Evolutionary conservation across 2,113 vertebrate species (phyloP), one percentile per base, ranked within the genome.

Genomic region (Notarius quadriscutis): DNA sequence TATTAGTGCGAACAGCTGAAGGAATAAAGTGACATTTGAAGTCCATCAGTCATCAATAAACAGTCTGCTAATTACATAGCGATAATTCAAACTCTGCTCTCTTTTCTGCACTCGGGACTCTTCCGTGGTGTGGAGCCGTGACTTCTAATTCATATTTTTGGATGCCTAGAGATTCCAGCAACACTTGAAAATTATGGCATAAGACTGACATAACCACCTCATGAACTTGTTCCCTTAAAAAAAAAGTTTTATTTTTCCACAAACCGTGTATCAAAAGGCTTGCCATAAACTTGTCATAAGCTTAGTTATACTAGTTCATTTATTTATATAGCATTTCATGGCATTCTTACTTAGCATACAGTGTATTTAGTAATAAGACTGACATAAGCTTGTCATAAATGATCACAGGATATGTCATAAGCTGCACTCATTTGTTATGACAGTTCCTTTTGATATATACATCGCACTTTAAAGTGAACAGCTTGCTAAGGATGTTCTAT

Each of bases 21-120:
- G 88, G 69, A 78, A 87, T 83, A 34, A 71, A 62, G 72, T 86
- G 87, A 81, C 74, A 80, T 85, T 83, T 81, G 60, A 86, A 79
- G 50, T 86, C 86, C 79, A 83, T 88, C 86, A 86, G 84, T 41
- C 63, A 27, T 78, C 62, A 87, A 25, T 63, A 72, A 84, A 50
- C 79, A 72, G 60, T 41, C 14, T 12, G 75, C 12, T 63, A 57
- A 78, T 77, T 90, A 22, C 8, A 7, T 25, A 75, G 71, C 71
- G 20, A 72, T 41, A 41, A 72, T 51, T 75, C 25, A 51, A 50
- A 41, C 69, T 34, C n/a, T 71, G 67, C 14, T 5, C 27, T 34
- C 67, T 71, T 3, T 34, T 71, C 67, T 34, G 1, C 7, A 18
- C 67, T 5, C 4, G 34, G 71, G 9, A 51, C 7, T 50, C 2